Percentiles rank a stretch among this genome's conserved stretches.
These are phyloP conservation scores for Mareca penelope DNA, from an alignment of 2,797 vertebrate species.

Conservation along the genomic window DNA sequence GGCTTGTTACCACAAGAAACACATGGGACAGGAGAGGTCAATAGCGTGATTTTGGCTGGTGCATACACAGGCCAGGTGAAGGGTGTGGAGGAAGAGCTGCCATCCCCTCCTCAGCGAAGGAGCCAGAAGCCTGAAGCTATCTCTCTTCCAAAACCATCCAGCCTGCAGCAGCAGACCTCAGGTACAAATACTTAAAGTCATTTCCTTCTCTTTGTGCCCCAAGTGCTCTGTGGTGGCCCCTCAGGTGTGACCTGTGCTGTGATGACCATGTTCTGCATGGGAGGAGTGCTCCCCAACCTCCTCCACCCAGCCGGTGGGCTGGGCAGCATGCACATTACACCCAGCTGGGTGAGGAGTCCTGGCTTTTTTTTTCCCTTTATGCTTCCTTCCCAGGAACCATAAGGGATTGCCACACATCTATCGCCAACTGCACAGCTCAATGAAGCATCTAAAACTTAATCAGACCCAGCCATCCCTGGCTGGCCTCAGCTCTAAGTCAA, in stretches of 20 bases:
- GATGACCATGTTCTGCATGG: neutral
- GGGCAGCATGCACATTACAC: fast-evolving
- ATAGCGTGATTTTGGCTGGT: neutral
- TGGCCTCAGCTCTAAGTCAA: neutral
- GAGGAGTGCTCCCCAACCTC: neutral
- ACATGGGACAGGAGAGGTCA: neutral
- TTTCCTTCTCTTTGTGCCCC: neutral
- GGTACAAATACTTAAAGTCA: neutral
- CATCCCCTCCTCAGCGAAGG: neutral
- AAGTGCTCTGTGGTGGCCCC: neutral
- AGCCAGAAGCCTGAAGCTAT: neutral
- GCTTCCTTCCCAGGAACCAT: neutral
- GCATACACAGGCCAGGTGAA: neutral
- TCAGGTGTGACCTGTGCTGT: neutral
- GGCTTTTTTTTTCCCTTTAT: neutral
- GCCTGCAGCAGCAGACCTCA: neutral
- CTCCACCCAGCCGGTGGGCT: fast-evolving
- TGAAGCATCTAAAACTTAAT: neutral
- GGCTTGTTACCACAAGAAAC: neutral
- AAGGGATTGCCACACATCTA: neutral
- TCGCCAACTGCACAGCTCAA: neutral
- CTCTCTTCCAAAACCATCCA: neutral
- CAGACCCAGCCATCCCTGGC: neutral
- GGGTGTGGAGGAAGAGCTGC: neutral
- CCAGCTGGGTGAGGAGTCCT: neutral